Base-by-base conservation (phyloP, 1,140 invertebrate species). In the Battus philenor region DNA sequence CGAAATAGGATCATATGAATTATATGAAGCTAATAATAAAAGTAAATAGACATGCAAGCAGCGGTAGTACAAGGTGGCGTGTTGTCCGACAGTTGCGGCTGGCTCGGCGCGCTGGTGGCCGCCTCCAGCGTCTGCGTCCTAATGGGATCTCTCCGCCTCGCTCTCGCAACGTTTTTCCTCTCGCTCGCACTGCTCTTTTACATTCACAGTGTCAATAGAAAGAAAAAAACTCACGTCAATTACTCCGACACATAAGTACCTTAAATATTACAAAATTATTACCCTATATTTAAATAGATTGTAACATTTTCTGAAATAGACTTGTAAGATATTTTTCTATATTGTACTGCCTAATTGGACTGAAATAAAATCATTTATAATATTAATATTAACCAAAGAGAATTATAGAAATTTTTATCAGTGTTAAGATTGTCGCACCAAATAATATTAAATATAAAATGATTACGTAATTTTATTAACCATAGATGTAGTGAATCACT, bases 141-240 rank as follows among this genome's bases (percentile, higher is more conserved):
- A 54, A 60, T 64, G 47, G 70, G 71, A 26, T 82, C 75, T 24
- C 61, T 75, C 18, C 73, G 78, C 64, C 72, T 78, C 65, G 74
- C 78, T 60, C 66, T 82, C 44, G 63, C 68, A 26, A 66, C 67
- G 31, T 61, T 75, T 43, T 64, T 76, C 39, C 56, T 82, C 54
- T 68, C 72, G 22, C 59, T 79, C 48, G 75, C 73, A 17, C 48
- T 78, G 24, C 34, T 71, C 10, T 70, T 74, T 51, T 75, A 70
- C 44, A 46, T 72, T 10, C 50, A 51, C 13, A 57, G 57, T 9
- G 16, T 26, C 31, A 47, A 46, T 31, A 50, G 34, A 26, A 43
- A 46, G 26, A 47, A 33, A 45, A 27, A 29, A 17, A 36, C 36
- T 10, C 38, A 38, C 11, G 26, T 47, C 11, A 26, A 43, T 48